phyloP scores from a whole-genome alignment of 1,140 invertebrate species.

The Drosophila oshimai region DNA sequence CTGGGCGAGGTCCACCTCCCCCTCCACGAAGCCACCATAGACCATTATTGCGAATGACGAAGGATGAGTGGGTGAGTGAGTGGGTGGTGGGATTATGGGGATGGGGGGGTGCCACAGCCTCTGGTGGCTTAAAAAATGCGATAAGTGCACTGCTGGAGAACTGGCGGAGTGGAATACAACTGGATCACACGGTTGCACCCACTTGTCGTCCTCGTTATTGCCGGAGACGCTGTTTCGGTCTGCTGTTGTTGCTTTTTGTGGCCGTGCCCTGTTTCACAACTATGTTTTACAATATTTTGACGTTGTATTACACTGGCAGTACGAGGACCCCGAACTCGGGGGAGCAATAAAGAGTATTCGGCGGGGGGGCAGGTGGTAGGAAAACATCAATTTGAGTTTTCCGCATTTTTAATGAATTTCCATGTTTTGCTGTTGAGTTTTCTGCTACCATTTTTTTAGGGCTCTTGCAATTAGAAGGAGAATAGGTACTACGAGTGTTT shows the following conservation, averaged over 20 bases:
- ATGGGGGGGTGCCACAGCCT: conserved; percentile 5
- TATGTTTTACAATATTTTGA: conserved; percentile 81
- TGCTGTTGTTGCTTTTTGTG: conserved; percentile 50
- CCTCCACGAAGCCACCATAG: neutral
- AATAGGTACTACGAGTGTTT: too few species aligned
- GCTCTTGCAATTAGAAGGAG: conserved; percentile 35
- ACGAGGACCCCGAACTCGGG: conserved; percentile 8
- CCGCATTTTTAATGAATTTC: conserved; percentile 77
- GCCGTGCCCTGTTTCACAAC: conserved; percentile 73
- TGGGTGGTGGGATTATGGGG: neutral
- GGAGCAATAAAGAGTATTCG: conserved; percentile 3
- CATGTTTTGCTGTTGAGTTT: conserved; percentile 58
- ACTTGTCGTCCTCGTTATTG: conserved; percentile 62
- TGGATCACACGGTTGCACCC: conserved; percentile 33
- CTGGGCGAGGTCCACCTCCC: too few species aligned
- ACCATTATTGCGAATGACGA: conserved; percentile 22
- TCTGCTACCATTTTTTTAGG: conserved; percentile 20
- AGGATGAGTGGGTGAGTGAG: neutral
- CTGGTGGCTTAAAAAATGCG: conserved; percentile 57
- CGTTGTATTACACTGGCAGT: conserved; percentile 60
- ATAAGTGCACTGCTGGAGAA: conserved; percentile 52
- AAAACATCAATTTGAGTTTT: conserved; percentile 74
- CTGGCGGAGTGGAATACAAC: conserved; percentile 10
- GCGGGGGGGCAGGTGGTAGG: conserved; percentile 2
- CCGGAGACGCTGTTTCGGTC: conserved; percentile 38